Evolutionary conservation across 2,113 vertebrate genomes (phyloP), one percentile per base, ranked within the genome.

Genomic region (Andinoacara biseriatus): DNA sequence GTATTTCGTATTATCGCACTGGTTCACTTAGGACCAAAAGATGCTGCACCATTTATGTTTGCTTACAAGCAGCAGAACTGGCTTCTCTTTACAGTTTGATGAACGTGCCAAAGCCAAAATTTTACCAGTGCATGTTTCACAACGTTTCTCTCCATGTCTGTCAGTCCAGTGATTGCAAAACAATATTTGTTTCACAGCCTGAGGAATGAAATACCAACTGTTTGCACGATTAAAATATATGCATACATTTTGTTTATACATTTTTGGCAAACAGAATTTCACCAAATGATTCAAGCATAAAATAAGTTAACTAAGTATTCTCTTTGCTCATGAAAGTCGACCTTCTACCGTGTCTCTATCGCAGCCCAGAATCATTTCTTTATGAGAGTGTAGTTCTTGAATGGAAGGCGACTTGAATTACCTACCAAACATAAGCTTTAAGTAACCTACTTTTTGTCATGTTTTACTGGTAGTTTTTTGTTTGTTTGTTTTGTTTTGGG

Each of bases 121-220:
- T 38, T 72, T 72, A 52, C 5, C 3, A 52, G 43, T 52, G 24
- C 65, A 72, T 31, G 24, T 72, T 72, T 72, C 24, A 69, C 65
- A 69, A 13, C 29, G 65, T 69, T 69, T 29, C 43, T 46, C 65
- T 69, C 43, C 43, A 69, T 29, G 15, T 17, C 18, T 52, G 65
- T 26, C 65, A 72, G 65, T 20, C 24, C 24, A 72, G 65, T 72
- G 65, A 43, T 69, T 69, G 43, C 65, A 52, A 69, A 52, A 69
- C 24, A 5, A 31, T 3, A 5, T 20, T 69, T 69, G 24, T 69
- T 49, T 69, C 65, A 69, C 24, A 69, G 24, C 29, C 17, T 26
- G 20, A 13, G 10, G 20, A 72, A 72, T 52, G 29, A 17, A 49
- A 17, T 18, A 17, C 5, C 17, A 49, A 49, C 11, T 69, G 24